Evolutionary conservation across 2,797 vertebrate species (phyloP).

Genomic region (Alectoris magna): DNA sequence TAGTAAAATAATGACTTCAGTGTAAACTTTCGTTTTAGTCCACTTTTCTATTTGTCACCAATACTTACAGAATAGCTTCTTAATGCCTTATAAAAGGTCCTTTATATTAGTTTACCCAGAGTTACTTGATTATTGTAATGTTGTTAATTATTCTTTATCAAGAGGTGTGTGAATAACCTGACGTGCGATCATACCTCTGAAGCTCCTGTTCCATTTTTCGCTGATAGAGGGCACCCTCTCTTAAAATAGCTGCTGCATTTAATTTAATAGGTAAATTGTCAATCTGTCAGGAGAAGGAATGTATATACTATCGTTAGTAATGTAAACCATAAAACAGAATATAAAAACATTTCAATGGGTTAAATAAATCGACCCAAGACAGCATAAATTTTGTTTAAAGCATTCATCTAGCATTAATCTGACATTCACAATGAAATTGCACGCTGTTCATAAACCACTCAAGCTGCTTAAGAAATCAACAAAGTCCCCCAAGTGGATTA

Average conservation of each 20-base stretch:
- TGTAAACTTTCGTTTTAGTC: neutral
- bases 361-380: slow-evolving; percentile 64
- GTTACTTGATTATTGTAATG: neutral
- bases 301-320: slow-evolving; percentile 27
- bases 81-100: neutral
- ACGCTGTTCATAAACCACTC: slow-evolving; percentile 60
- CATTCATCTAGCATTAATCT: slow-evolving; percentile 55
- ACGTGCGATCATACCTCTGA: slow-evolving; percentile 77
- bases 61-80: neutral
- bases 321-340: slow-evolving; percentile 45
- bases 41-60: neutral
- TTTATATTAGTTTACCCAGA: neutral
- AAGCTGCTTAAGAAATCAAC: slow-evolving; percentile 68
- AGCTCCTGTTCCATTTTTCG: slow-evolving; percentile 86
- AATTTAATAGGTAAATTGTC: slow-evolving; percentile 85
- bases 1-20: neutral
- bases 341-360: slow-evolving; percentile 48
- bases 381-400: slow-evolving; percentile 54
- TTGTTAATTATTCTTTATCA: neutral
- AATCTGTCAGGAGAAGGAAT: slow-evolving; percentile 71
- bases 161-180: neutral
- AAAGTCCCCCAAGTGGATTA: slow-evolving; percentile 66
- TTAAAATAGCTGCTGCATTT: slow-evolving; percentile 89
- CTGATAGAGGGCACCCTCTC: slow-evolving; percentile 87
- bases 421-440: slow-evolving; percentile 63